Base-by-base conservation (phyloP, 2,888 invertebrate genomes). In the Gymnocheta viridis region DNA sequence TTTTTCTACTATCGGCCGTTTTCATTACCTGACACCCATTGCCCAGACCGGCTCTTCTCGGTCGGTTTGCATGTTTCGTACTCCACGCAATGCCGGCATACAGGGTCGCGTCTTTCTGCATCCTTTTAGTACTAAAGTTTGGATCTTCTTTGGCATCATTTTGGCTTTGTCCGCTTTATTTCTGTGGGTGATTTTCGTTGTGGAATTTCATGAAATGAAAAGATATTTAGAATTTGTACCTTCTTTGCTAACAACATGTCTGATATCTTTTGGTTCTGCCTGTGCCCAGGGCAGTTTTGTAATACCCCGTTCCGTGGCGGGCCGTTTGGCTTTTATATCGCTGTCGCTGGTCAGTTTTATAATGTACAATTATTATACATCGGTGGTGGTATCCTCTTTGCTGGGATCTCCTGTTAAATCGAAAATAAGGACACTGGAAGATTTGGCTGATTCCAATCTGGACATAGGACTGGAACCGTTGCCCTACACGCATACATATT, bases 321-420 rank as follows among this genome's bases (percentile, higher is more conserved):
- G 93, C 1, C 89, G 93, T 64, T 74, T 91, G 60, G 88, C 87
- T 0, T 90, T 91, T 56, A 87, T 90, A 4, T 87, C 89, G 0
- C 77, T 91, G 6, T 87, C 89, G 56, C 5, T 90, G 4, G 88
- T 91, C 1, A 89, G 92, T 2, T 92, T 93, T 88, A 91, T 93
- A 70, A 89, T 95, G 82, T 94, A 94, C 87, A 94, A 94, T 24
- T 93, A 94, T 14, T 95, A 94, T 87, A 94, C 94, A 0, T 95
- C 94, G 0, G 93, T 93, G 88, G 94, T 95, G 82, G 94, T 95
- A 0, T 94, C 94, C 0, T 91, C 94, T 4, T 88, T 95, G 19
- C 93, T 94, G 86, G 93, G 94, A 0, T 93, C 94, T 0, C 93
- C 94, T 0, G 91, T 93, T 6, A 93, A 93, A 24, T 91, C 91